Conservation (phyloP, 2,113 vertebrate genomes). For the Pachyramphus minor region DNA sequence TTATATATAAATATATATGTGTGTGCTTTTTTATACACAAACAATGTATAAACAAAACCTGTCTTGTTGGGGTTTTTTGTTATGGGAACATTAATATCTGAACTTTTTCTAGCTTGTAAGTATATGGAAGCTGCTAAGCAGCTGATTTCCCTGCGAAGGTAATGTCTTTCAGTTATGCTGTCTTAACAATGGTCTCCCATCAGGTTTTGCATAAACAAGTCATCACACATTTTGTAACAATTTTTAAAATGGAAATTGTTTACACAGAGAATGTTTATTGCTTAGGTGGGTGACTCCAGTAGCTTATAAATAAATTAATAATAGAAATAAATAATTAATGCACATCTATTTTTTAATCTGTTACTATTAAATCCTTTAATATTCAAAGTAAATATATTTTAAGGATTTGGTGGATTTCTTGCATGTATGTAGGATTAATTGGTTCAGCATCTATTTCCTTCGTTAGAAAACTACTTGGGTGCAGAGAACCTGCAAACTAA, state of each 20-base stretch:
- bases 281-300: not conserved
- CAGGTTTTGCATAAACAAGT: not conserved
- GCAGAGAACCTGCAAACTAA: not conserved
- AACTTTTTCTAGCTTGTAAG: not conserved
- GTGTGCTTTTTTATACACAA: not conserved
- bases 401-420: not conserved
- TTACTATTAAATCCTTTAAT: not conserved
- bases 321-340: conserved; percentile 21
- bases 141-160: not conserved
- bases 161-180: not conserved
- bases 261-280: not conserved
- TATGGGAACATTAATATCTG: not conserved
- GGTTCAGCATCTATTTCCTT: not conserved
- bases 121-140: not conserved
- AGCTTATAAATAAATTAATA: conserved; percentile 30
- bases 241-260: conserved; percentile 44
- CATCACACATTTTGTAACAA: not conserved
- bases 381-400: not conserved
- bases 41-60: not conserved
- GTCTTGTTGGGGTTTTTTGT: not conserved
- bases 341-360: not conserved
- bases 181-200: not conserved
- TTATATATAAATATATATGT: not conserved
- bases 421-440: not conserved
- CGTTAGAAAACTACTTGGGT: not conserved